phyloP scores from a whole-genome alignment of 2,888 invertebrate genomes.

The Cheilosia pagana region DNA sequence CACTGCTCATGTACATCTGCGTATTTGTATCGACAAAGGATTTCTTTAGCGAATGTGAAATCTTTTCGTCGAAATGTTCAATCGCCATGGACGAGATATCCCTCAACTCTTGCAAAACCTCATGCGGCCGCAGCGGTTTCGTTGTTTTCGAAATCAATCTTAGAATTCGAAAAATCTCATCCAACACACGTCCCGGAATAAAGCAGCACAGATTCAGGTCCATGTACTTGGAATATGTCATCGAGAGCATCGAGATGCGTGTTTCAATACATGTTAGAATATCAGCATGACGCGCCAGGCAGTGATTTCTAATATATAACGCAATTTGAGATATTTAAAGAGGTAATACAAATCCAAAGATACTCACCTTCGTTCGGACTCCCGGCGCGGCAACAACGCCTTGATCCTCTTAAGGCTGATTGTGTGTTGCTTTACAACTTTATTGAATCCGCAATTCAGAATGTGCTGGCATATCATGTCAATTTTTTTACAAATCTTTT shows the following conservation, averaged over 20 bases:
- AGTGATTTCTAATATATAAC: constrained; percentile 87
- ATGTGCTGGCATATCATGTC: constrained; percentile 90
- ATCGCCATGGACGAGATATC: constrained; percentile 96
- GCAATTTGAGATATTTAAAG: constrained; percentile 1
- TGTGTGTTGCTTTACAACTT: constrained; percentile 91
- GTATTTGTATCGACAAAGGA: constrained; percentile 75
- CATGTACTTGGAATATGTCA: constrained; percentile 95
- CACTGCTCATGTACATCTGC: constrained; percentile 56
- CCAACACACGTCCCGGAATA: constrained; percentile 96
- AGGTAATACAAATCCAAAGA: neutral
- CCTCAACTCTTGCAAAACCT: constrained; percentile 93
- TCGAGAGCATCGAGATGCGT: constrained; percentile 94
- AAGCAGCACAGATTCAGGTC: constrained; percentile 94
- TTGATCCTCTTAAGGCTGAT: constrained; percentile 91
- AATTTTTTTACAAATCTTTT: constrained; percentile 90
- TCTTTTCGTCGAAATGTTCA: constrained; percentile 97
- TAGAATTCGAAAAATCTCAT: constrained; percentile 92
- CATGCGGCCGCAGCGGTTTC: constrained; percentile 90
- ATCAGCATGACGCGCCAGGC: constrained; percentile 93
- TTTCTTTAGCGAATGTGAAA: constrained; percentile 83
- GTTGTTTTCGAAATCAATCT: constrained; percentile 87
- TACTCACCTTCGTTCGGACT: constrained; percentile 90
- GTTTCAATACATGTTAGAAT: constrained; percentile 96
- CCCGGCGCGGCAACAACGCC: constrained; percentile 91
- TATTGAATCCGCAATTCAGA: constrained; percentile 92